These are phyloP conservation scores for Physella acuta DNA, from an alignment of 1,140 invertebrate species.

Conservation along the genomic window DNA sequence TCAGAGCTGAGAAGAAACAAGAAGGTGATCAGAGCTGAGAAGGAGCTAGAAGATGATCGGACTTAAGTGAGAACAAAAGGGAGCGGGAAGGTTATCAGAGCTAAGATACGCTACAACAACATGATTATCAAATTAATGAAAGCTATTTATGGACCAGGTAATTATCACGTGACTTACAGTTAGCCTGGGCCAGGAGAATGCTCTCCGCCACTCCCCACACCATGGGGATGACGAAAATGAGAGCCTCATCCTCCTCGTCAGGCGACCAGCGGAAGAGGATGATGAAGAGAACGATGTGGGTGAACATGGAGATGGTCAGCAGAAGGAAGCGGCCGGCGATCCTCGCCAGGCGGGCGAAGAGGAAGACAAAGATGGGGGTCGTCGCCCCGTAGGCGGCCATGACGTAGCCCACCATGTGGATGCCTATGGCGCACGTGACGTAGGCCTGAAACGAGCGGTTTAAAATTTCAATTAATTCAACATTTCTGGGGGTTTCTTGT, in stretches of 20 bases:
- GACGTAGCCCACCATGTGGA: conserved; percentile 88
- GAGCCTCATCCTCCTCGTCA: conserved; percentile 71
- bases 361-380: conserved; percentile 84
- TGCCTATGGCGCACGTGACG: conserved; percentile 87
- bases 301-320: conserved; percentile 65
- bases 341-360: conserved; percentile 89
- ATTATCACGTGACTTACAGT: conserved; percentile 80
- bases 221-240: conserved; percentile 86
- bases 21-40: too few species aligned
- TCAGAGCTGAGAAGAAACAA: too few species aligned
- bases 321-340: conserved; percentile 84
- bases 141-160: too few species aligned
- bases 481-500: too few species aligned
- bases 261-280: conserved; percentile 72
- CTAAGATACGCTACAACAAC: too few species aligned
- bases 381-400: conserved; percentile 93
- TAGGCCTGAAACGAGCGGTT: conserved; percentile 76
- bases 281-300: conserved; percentile 35
- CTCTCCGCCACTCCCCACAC: conserved; percentile 93
- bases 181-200: conserved; percentile 95
- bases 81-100: too few species aligned
- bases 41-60: too few species aligned
- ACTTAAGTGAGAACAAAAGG: too few species aligned
- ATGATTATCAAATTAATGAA: too few species aligned
- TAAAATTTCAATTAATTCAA: too few species aligned